Evolutionary conservation across 2,797 vertebrate species (phyloP).

Genomic region (Manis javanica): DNA sequence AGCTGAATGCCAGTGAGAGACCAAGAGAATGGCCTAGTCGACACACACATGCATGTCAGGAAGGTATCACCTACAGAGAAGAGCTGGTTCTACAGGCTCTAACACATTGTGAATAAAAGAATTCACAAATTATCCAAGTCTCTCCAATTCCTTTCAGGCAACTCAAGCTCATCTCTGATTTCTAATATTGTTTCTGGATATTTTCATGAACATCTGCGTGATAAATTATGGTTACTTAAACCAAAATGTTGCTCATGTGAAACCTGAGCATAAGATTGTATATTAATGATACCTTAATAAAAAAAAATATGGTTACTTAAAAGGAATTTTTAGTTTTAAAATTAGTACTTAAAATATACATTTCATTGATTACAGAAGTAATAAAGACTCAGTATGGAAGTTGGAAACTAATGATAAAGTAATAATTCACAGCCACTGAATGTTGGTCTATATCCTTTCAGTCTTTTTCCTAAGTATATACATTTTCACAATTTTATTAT

Average conservation of each 20-base stretch:
- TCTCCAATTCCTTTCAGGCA: background rate
- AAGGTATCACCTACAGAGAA: background rate
- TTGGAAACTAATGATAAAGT: background rate
- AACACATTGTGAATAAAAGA: background rate
- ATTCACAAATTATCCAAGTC: background rate
- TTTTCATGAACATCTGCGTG: background rate
- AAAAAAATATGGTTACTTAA: background rate
- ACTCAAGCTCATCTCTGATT: background rate
- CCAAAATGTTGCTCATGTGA: too few relatives aligned
- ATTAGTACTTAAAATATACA: constrained; percentile 44
- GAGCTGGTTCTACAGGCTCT: background rate
- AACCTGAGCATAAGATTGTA: too few relatives aligned
- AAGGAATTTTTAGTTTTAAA: constrained; percentile 48
- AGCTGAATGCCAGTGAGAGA: background rate
- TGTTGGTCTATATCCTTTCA: background rate
- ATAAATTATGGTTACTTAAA: background rate
- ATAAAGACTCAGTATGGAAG: background rate
- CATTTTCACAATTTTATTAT: background rate
- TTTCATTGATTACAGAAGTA: background rate
- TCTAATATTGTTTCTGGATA: background rate
- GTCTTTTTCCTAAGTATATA: background rate
- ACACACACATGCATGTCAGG: background rate
- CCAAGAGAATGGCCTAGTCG: background rate
- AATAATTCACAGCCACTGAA: background rate
- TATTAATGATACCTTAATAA: too few relatives aligned